These are phyloP conservation scores for Drosophila rhopaloa DNA, from an alignment of 1,140 invertebrate species.

Conservation along the genomic window DNA sequence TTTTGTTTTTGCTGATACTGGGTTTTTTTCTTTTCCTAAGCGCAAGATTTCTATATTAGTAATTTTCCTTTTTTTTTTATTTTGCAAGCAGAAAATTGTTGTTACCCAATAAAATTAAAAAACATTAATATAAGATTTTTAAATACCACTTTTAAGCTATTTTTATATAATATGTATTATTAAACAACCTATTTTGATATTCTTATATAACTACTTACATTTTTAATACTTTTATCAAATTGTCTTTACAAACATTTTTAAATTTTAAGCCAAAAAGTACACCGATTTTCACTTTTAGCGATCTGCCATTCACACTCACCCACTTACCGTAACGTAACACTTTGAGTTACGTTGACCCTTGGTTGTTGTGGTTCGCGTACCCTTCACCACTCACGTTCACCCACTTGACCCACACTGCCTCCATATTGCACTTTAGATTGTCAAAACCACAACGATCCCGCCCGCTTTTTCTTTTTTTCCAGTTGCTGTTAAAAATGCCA, in stretches of 20 bases:
- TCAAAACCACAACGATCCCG: slow-evolving; percentile 54
- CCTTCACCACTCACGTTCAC: slow-evolving; percentile 13
- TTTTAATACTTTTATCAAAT: no score
- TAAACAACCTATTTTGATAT: no score
- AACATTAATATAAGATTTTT: no score
- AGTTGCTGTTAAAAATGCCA: slow-evolving; percentile 36
- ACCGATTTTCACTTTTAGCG: slow-evolving; percentile 22
- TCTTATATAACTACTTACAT: no score
- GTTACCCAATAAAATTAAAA: no score
- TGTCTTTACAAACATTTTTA: no score
- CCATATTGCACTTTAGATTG: slow-evolving; percentile 58
- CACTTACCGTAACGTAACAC: slow-evolving; percentile 2
- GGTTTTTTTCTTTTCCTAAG: background rate
- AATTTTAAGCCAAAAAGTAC: background rate
- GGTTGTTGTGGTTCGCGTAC: slow-evolving; percentile 25
- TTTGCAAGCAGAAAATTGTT: no score
- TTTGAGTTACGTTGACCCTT: slow-evolving; percentile 38
- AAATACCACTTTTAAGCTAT: no score
- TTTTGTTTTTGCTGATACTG: background rate
- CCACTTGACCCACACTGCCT: slow-evolving; percentile 48
- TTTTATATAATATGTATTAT: no score
- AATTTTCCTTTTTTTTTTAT: background rate
- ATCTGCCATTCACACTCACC: slow-evolving; percentile 9
- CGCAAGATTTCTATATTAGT: background rate
- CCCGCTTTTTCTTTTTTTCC: slow-evolving; percentile 11